These are phyloP conservation scores for Papilio polyxenes DNA, from an alignment of 1,140 invertebrate genomes.

Conservation along the genomic window DNA sequence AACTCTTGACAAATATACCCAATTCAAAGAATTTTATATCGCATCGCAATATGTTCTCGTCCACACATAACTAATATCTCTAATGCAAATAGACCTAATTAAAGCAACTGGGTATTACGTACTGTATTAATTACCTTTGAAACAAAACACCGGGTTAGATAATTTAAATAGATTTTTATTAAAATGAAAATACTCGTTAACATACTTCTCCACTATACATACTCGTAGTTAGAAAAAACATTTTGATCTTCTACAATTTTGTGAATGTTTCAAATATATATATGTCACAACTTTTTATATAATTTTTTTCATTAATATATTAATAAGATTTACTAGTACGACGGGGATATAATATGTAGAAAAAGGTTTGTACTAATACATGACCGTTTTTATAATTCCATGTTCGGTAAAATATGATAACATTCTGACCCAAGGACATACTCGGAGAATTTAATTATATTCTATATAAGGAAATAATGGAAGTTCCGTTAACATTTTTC, in stretches of 20 bases:
- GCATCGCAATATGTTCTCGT: not conserved
- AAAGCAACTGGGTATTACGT: not conserved
- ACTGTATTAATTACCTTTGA: not conserved
- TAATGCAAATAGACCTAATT: slow-evolving; percentile 2
- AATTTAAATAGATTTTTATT: not conserved
- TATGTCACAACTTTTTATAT: not conserved
- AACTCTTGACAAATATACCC: not conserved
- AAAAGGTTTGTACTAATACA: not conserved
- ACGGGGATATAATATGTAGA: not conserved
- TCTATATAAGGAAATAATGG: no score
- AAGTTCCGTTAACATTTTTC: no score
- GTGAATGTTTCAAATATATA: not conserved
- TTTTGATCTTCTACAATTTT: not conserved
- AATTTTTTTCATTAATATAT: not conserved
- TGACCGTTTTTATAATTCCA: not conserved
- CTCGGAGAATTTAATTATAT: not conserved
- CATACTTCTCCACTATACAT: no score
- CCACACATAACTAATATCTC: not conserved
- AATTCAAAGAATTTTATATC: not conserved
- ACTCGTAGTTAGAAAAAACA: not conserved
- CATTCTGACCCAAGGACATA: not conserved
- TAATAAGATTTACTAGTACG: no score
- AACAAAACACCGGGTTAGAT: not conserved
- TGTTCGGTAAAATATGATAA: not conserved
- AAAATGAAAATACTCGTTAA: not conserved